Evolutionary conservation across 2,113 vertebrate genomes (phyloP), one percentile per base, ranked within the genome.

Genomic region (Cavia porcellus): DNA sequence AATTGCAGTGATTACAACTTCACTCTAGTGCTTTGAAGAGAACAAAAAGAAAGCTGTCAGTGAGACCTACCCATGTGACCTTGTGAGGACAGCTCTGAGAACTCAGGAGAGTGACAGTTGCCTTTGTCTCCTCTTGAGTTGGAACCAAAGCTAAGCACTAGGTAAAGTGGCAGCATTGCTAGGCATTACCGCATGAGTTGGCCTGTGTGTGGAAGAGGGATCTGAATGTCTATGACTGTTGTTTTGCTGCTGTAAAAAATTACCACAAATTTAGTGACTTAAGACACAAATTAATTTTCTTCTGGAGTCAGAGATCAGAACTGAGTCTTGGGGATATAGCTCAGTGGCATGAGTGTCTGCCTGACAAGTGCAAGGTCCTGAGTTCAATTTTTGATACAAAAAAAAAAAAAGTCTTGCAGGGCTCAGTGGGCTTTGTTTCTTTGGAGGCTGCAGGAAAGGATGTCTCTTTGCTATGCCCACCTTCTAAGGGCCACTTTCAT

Each of bases 271-370:
- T 57, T 79, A 74, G 35, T 85, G 86, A 45, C 62, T 96, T 81
- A 70, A 96, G 55, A 57, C 55, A 93, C 1, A 81, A 24, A 64
- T 45, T 32, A 52, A 83, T 81, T 94, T 4, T 77, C 59, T 4
- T 77, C 59, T 50, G 47, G 62, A 80, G 45, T 64, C 75, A 94
- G 74, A 92, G 45, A 28, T 92, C 85, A 92, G 86, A 93, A 89
- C 42, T 74, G 14, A 75, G 24, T 86, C 13, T 15, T 57, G 55
- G 17, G 55, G 55, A 57, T 57, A 57, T 57, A 57, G 15, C 55
- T 57, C 55, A 57, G 55, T 19, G 17, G 55, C 17, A 57, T 55
- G 17, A 55, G 55, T 15, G 55, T 14, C 55, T 55, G 55, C 14
- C 55, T 55, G 55, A 14, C 55, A 55, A 55, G 14, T 55, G 14